phyloP scores from a whole-genome alignment of 2,113 vertebrate species.

The Notarius quadriscutis region DNA sequence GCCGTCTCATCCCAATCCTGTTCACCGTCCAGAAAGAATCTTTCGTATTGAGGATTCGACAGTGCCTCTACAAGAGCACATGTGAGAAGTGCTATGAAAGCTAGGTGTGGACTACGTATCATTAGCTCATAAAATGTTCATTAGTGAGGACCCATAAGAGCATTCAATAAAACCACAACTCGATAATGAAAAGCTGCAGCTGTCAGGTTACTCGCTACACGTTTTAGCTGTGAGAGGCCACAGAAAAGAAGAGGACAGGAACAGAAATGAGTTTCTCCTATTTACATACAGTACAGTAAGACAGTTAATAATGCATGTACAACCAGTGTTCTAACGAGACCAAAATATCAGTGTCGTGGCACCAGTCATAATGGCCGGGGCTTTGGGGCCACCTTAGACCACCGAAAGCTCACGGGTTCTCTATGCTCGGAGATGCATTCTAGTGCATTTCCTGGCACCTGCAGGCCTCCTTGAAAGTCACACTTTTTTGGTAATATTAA shows the following conservation, averaged over 20 bases:
- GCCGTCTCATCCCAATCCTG: constrained; percentile 30
- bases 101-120: background rate
- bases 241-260: background rate
- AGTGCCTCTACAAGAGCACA: background rate
- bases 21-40: constrained; percentile 29
- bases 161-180: background rate
- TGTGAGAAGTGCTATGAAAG: background rate
- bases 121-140: constrained; percentile 7
- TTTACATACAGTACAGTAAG: constrained; percentile 65
- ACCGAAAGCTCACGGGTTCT: no score
- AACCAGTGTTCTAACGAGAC: background rate
- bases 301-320: constrained; percentile 62
- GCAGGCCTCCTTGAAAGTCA: no score
- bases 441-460: no score
- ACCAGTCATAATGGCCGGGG: no score
- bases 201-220: background rate
- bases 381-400: no score
- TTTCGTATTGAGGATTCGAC: background rate
- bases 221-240: background rate
- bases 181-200: background rate
- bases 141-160: background rate
- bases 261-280: constrained; percentile 57
- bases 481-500: no score
- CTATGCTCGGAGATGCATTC: no score
- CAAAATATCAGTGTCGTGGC: no score